A percentile compares a stretch with the other conserved stretches of the same genome.
Evolutionary conservation across 2,797 vertebrate species (phyloP).

Genomic region (Gymnodraco acuticeps): DNA sequence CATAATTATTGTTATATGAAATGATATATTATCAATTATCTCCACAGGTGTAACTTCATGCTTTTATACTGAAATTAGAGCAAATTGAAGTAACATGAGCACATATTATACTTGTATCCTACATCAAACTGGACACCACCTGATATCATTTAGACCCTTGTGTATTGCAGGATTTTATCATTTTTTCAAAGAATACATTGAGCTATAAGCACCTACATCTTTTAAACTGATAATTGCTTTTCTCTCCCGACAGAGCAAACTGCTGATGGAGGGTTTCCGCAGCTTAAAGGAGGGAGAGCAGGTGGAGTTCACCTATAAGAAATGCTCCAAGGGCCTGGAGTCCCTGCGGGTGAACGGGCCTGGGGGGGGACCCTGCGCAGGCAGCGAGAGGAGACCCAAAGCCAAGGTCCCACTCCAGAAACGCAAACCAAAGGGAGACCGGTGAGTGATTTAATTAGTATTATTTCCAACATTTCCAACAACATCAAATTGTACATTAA

Average conservation of each 20-base stretch:
- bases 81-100: not conserved
- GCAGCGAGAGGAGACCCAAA: slow-evolving; percentile 95
- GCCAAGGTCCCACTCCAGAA: slow-evolving; percentile 93
- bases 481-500: too few species aligned
- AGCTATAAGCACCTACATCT: slow-evolving; percentile 21
- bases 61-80: slow-evolving; percentile 1
- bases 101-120: not conserved
- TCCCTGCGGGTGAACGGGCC: slow-evolving; percentile 95
- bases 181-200: not conserved
- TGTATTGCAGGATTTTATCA: slow-evolving; percentile 16
- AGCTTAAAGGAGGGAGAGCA: slow-evolving; percentile 97
- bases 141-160: slow-evolving; percentile 14
- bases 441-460: slow-evolving; percentile 80
- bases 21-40: not conserved
- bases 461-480: too few species aligned
- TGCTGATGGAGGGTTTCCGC: slow-evolving; percentile 98
- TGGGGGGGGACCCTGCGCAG: slow-evolving; percentile 92
- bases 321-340: slow-evolving; percentile 95
- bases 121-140: not conserved
- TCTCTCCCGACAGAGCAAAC: slow-evolving; percentile 90
- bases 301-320: slow-evolving; percentile 98
- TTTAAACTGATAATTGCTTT: slow-evolving; percentile 43
- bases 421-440: slow-evolving; percentile 96
- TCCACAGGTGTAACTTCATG: not conserved
- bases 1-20: not conserved